Conservation (phyloP, 2,113 vertebrate species). For the Fulmarus glacialis region DNA sequence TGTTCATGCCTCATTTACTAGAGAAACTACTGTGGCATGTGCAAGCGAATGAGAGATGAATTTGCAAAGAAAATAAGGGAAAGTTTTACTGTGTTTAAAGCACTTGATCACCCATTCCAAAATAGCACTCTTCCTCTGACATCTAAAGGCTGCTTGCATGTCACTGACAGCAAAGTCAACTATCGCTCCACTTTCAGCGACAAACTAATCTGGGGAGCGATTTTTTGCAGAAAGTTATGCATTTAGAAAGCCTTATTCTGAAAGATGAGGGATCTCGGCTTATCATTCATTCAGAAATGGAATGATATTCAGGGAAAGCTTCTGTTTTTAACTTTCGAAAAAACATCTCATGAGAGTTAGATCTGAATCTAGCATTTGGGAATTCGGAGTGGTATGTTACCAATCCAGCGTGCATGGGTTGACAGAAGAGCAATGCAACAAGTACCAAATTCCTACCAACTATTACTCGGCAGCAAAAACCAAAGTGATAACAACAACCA, state of each 20-base stretch:
- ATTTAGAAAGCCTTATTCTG: background rate
- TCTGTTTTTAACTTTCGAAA: background rate
- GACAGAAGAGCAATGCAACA: background rate
- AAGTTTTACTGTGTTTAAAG: background rate
- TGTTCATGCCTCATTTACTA: background rate
- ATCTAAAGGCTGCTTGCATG: background rate
- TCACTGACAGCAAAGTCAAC: background rate
- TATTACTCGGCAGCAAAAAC: background rate
- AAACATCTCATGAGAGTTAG: background rate
- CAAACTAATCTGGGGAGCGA: background rate
- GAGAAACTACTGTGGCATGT: background rate
- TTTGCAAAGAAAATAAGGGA: background rate
- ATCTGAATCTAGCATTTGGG: background rate
- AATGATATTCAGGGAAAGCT: background rate
- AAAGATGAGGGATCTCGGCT: background rate
- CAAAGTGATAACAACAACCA: background rate
- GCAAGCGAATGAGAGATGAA: background rate
- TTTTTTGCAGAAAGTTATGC: background rate
- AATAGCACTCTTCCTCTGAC: background rate
- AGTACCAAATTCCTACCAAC: background rate
- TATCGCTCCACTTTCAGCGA: background rate
- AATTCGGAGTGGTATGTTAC: background rate
- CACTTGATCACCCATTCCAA: background rate
- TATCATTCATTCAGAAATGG: background rate
- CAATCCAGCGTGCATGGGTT: rapidly evolving